Conservation (phyloP, 2,113 vertebrate genomes). For the Antechinus flavipes region DNA sequence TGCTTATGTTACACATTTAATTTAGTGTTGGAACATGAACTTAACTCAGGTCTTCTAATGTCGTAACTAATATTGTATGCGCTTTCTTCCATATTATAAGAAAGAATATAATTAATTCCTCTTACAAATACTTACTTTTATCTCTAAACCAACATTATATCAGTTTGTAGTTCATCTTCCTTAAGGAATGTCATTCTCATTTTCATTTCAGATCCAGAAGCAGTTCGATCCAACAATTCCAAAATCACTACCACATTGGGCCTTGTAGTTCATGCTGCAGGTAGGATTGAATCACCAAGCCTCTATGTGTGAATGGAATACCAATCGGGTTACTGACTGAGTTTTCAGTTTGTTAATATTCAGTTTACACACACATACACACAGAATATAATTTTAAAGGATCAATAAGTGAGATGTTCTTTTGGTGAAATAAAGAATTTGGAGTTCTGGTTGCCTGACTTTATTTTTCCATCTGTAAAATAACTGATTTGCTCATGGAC, state of each 20-base stretch:
- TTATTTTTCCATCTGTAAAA: constrained; percentile 21
- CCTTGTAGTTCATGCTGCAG: constrained; percentile 98
- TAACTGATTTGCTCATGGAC: neutral
- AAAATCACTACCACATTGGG: constrained; percentile 98
- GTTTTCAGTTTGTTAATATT: neutral
- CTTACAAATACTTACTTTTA: constrained; percentile 23
- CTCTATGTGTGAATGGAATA: neutral
- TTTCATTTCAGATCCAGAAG: constrained; percentile 91
- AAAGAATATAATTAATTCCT: neutral
- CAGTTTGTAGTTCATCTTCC: constrained; percentile 46
- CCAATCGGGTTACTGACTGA: neutral
- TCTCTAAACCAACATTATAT: neutral
- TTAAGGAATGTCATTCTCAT: constrained; percentile 53
- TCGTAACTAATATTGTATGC: neutral
- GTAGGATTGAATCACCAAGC: constrained; percentile 76
- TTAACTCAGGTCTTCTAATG: neutral
- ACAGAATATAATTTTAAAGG: neutral
- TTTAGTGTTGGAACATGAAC: neutral
- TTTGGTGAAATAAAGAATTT: neutral
- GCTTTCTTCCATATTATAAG: neutral
- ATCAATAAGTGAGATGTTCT: neutral
- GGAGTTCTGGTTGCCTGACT: neutral
- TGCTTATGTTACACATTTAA: neutral
- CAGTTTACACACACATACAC: neutral
- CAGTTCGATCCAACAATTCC: constrained; percentile 90